Evolutionary conservation across 2,113 vertebrate genomes (phyloP).

Genomic region (Pelvicachromis taeniatus): DNA sequence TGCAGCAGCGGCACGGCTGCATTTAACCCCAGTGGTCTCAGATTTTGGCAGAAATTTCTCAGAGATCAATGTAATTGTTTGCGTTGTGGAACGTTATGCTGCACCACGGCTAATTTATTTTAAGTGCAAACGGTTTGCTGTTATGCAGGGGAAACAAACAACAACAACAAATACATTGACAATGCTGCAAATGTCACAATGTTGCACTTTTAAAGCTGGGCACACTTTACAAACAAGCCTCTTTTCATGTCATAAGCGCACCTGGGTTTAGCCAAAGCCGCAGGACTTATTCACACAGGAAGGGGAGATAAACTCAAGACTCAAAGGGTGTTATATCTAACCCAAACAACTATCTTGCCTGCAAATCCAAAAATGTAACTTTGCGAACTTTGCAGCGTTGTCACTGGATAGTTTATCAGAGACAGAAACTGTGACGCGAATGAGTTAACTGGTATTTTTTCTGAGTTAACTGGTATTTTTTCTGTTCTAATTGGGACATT

Average conservation of each 20-base stretch:
- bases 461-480: background rate
- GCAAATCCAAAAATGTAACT: background rate
- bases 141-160: background rate
- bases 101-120: too few relatives aligned
- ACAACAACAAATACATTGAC: background rate
- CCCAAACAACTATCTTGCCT: background rate
- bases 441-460: background rate
- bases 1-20: background rate
- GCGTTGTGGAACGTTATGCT: background rate
- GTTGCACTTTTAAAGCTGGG: background rate
- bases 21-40: background rate
- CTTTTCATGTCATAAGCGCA: conserved; percentile 14
- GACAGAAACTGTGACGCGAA: background rate
- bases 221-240: background rate
- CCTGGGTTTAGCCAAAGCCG: conserved; percentile 27
- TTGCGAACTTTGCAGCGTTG: background rate
- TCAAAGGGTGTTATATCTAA: background rate
- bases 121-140: background rate
- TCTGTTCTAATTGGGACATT: background rate
- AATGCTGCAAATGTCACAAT: background rate
- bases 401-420: background rate
- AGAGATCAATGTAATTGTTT: background rate
- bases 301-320: conserved; percentile 12
- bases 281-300: conserved; percentile 41
- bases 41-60: background rate